Percentiles rank a stretch among this genome's conserved stretches.
phyloP scores from a whole-genome alignment of 2,888 invertebrate genomes.

The Biston betularia region DNA sequence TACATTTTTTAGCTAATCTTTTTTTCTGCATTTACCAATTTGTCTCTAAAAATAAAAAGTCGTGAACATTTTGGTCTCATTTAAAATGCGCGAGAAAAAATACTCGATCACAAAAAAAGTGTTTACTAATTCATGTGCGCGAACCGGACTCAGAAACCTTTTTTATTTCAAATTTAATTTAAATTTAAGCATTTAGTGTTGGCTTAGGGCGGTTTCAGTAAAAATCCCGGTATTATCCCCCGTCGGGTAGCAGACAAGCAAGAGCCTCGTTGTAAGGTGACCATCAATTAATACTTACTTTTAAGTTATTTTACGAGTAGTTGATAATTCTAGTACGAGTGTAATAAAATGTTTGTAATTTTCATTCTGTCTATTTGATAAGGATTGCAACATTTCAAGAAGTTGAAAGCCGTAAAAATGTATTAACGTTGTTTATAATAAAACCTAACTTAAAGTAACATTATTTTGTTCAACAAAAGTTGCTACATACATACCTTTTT shows the following conservation, averaged over 20 bases:
- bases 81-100: not conserved
- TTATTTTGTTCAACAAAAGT: too few relatives aligned
- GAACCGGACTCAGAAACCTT: conserved; percentile 32
- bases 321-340: too few relatives aligned
- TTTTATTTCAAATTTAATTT: conserved; percentile 58
- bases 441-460: too few relatives aligned
- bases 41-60: conserved; percentile 1
- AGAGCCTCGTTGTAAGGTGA: conserved; percentile 51
- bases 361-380: too few relatives aligned
- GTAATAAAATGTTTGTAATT: too few relatives aligned
- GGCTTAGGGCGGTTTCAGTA: conserved; percentile 68
- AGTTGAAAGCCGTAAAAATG: too few relatives aligned
- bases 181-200: conserved; percentile 68
- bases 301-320: too few relatives aligned
- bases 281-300: conserved; percentile 38
- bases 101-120: conserved; percentile 22
- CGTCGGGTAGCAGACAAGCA: conserved; percentile 63
- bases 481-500: too few relatives aligned
- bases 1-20: not conserved
- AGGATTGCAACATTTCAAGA: too few relatives aligned
- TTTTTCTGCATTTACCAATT: not conserved
- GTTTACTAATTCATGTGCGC: conserved; percentile 25
- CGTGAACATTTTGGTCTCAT: conserved; percentile 1
- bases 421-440: too few relatives aligned
- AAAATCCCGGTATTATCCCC: conserved; percentile 75